Evolutionary conservation across 2,113 vertebrate species (phyloP).

Genomic region (Microtus pennsylvanicus): DNA sequence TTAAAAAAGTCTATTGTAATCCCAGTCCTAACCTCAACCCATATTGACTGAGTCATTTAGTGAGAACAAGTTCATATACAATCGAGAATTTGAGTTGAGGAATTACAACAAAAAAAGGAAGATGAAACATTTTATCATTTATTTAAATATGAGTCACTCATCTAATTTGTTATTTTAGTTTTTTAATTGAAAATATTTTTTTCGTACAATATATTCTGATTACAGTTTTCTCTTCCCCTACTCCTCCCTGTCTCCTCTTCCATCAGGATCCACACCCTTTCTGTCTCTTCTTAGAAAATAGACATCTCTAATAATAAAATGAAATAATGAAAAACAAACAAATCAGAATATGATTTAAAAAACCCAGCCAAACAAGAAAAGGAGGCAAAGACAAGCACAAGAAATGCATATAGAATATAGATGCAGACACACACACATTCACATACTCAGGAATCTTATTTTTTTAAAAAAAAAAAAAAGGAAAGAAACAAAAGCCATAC

Average conservation of each 20-base stretch:
- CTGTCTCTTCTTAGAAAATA: neutral
- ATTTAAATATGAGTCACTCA: neutral
- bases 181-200: neutral
- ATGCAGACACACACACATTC: neutral
- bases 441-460: neutral
- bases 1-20: constrained; percentile 4
- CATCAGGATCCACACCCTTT: neutral
- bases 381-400: neutral
- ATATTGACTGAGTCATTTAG: constrained; percentile 16
- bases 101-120: neutral
- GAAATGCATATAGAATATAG: neutral
- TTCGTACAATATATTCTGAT: neutral
- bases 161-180: neutral
- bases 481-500: neutral
- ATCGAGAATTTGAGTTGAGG: neutral
- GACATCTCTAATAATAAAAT: neutral
- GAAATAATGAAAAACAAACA: neutral
- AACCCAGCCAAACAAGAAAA: neutral
- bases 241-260: neutral
- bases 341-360: neutral
- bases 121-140: neutral
- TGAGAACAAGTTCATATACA: constrained; percentile 27
- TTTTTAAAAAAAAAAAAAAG: too few species aligned
- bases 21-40: neutral
- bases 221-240: neutral